A percentile compares a stretch with the other conserved stretches of the same genome.
Evolutionary conservation across 2,888 invertebrate genomes (phyloP).

Genomic region (Pollenia angustigena): DNA sequence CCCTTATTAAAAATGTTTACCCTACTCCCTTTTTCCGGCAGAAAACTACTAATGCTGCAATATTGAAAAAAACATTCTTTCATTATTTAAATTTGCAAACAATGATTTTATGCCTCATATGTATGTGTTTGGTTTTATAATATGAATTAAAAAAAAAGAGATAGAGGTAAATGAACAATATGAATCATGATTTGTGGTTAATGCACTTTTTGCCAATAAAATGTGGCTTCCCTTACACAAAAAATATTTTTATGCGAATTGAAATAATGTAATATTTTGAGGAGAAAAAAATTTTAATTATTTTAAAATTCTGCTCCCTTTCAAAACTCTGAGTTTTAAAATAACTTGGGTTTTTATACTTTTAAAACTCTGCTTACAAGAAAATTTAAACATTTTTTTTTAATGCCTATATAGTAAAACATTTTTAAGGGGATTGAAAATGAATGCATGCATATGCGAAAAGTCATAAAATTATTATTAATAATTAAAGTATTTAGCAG

Average conservation of each 20-base stretch:
- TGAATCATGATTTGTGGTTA: slow-evolving; percentile 69
- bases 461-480: slow-evolving; percentile 30
- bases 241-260: slow-evolving; percentile 24
- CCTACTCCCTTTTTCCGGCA: not conserved
- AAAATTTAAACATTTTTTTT: not conserved
- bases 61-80: slow-evolving; percentile 31
- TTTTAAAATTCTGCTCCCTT: too few species aligned
- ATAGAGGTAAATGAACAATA: slow-evolving; percentile 52
- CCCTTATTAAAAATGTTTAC: not conserved
- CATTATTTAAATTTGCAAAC: slow-evolving; percentile 35
- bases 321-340: not conserved
- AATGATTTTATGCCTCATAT: slow-evolving; percentile 31
- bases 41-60: slow-evolving; percentile 28
- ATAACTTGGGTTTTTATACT: not conserved
- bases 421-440: slow-evolving; percentile 52
- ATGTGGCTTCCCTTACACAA: slow-evolving; percentile 41
- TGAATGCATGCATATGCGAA: not conserved
- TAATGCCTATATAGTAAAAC: slow-evolving; percentile 2
- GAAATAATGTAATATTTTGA: slow-evolving; percentile 15
- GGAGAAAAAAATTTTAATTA: not conserved
- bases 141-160: slow-evolving; percentile 6
- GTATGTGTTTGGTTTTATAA: slow-evolving; percentile 18
- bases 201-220: slow-evolving; percentile 68
- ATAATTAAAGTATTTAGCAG: not conserved
- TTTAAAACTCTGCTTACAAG: slow-evolving; percentile 3